Percentiles rank a stretch among this genome's conserved stretches.
Evolutionary conservation across 2,797 vertebrate genomes (phyloP).

Genomic region (Centropyge bicolor): DNA sequence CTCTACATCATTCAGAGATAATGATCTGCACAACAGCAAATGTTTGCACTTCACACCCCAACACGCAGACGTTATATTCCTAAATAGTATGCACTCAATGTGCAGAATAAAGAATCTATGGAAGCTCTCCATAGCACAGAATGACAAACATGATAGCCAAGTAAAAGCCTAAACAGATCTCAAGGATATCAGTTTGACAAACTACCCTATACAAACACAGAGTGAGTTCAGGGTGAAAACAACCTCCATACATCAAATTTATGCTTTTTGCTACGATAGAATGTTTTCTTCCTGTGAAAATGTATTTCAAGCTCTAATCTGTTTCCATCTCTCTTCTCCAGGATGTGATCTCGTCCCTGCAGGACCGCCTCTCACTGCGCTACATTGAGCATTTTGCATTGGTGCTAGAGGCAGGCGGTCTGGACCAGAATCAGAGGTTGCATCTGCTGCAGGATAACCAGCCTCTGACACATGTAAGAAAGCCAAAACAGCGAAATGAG

Average conservation of each 20-base stretch:
- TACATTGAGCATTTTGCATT: conserved; percentile 98
- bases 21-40: conserved; percentile 47
- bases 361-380: conserved; percentile 96
- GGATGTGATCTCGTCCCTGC: conserved; percentile 98
- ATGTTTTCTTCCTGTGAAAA: conserved; percentile 27
- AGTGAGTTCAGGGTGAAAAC: conserved; percentile 34
- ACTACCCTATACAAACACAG: conserved; percentile 29
- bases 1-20: conserved; percentile 51
- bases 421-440: conserved; percentile 94
- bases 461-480: conserved; percentile 95
- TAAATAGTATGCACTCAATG: conserved; percentile 44
- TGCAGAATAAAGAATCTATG: conserved; percentile 38
- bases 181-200: conserved; percentile 44
- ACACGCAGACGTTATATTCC: conserved; percentile 18
- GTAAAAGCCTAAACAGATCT: conserved; percentile 25
- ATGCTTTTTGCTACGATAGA: conserved; percentile 18
- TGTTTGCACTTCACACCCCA: conserved; percentile 37
- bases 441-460: conserved; percentile 97
- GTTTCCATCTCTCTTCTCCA: conserved; percentile 71
- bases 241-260: conserved; percentile 34
- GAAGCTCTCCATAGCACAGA: conserved; percentile 23
- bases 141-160: conserved; percentile 34
- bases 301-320: conserved; percentile 36
- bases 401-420: conserved; percentile 94
- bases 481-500: not conserved